A percentile compares a stretch with the other conserved stretches of the same genome.
These are phyloP conservation scores for Orchestes rusci DNA, from an alignment of 2,888 invertebrate species.

Conservation along the genomic window DNA sequence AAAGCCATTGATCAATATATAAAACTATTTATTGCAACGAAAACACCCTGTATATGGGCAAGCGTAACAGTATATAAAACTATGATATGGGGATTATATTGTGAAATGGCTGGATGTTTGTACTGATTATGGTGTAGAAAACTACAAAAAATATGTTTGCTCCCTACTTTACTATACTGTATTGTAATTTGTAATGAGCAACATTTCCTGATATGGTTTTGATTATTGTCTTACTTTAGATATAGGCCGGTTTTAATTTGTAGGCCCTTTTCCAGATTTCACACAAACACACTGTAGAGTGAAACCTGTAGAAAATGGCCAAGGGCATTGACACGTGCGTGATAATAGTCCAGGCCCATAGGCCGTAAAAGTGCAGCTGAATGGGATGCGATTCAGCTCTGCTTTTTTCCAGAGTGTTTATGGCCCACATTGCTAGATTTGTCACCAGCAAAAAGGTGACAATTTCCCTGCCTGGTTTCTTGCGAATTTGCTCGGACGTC, in stretches of 20 bases:
- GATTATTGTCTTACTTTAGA: too few relatives aligned
- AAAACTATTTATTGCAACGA: too few relatives aligned
- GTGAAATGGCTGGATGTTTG: too few relatives aligned
- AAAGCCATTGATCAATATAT: too few relatives aligned
- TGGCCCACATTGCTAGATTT: slow-evolving; percentile 80
- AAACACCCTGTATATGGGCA: too few relatives aligned
- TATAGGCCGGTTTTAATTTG: slow-evolving; percentile 55
- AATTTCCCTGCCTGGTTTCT: slow-evolving; percentile 77
- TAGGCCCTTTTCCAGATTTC: slow-evolving; percentile 90
- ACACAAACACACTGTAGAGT: slow-evolving; percentile 85
- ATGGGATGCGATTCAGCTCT: slow-evolving; percentile 76
- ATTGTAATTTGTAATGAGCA: background rate
- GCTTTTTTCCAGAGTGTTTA: slow-evolving; percentile 78
- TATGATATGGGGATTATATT: too few relatives aligned
- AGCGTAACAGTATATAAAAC: too few relatives aligned
- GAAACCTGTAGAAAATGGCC: slow-evolving; percentile 84
- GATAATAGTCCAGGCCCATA: slow-evolving; percentile 88
- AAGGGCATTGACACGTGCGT: slow-evolving; percentile 84
- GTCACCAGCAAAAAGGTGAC: slow-evolving; percentile 76
- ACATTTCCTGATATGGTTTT: background rate
- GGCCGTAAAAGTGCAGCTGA: slow-evolving; percentile 74
- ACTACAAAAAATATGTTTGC: too few relatives aligned
- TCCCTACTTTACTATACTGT: too few relatives aligned
- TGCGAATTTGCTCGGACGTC: slow-evolving; percentile 60
- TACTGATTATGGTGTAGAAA: too few relatives aligned